Conservation (phyloP, 2,113 vertebrate genomes). For the Trichechus manatus region DNA sequence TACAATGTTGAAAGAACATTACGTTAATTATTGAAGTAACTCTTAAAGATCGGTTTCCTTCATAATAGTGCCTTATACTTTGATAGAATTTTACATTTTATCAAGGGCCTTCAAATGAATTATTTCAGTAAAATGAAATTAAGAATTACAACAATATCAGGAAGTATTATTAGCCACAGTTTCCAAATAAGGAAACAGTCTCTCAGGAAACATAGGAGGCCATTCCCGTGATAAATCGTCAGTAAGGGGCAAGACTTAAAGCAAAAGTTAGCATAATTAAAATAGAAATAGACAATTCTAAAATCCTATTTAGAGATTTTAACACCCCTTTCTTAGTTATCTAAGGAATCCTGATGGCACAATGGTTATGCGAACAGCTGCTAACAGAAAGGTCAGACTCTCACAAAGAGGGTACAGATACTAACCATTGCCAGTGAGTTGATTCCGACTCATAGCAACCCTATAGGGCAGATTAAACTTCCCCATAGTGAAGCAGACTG, state of each 20-base stretch:
- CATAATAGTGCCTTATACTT: background rate
- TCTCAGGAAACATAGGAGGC: background rate
- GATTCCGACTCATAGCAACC: too few relatives aligned
- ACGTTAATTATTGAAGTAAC: background rate
- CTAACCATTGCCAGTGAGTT: too few relatives aligned
- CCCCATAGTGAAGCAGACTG: too few relatives aligned
- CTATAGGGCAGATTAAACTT: too few relatives aligned
- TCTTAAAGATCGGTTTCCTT: background rate
- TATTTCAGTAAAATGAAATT: background rate
- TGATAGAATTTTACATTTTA: background rate
- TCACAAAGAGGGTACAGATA: too few relatives aligned
- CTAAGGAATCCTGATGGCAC: too few relatives aligned
- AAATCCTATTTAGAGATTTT: background rate
- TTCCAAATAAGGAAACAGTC: background rate
- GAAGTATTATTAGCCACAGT: background rate
- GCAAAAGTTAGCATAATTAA: background rate
- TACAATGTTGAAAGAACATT: background rate
- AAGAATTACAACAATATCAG: background rate
- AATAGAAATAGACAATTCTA: background rate
- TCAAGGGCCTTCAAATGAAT: background rate
- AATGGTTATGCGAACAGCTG: too few relatives aligned
- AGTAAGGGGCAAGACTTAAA: background rate
- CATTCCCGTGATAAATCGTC: too few relatives aligned
- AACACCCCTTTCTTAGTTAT: too few relatives aligned
- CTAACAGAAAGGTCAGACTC: too few relatives aligned